Evolutionary conservation across 2,888 invertebrate species (phyloP).

Genomic region (Therioaphis trifolii): DNA sequence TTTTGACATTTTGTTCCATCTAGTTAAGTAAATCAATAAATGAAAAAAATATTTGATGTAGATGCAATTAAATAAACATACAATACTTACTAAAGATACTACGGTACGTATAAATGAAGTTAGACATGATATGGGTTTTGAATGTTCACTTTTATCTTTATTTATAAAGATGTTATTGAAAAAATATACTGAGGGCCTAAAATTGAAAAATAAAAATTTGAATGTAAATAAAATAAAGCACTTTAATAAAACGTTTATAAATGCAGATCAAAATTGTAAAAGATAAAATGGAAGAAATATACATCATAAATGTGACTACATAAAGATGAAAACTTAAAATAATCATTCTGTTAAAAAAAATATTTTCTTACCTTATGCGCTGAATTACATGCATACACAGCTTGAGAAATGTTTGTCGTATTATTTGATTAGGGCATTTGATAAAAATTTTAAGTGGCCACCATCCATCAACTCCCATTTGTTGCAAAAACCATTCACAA

Average conservation of each 20-base stretch:
- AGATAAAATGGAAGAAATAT: no score
- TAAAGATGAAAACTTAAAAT: no score
- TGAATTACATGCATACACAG: conserved; percentile 95
- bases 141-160: conserved; percentile 38
- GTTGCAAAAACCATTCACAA: conserved; percentile 91
- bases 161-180: conserved; percentile 35
- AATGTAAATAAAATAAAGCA: neutral
- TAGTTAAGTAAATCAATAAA: conserved; percentile 26
- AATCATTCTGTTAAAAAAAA: neutral
- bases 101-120: conserved; percentile 92
- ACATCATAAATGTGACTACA: no score
- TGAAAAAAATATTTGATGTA: conserved; percentile 26
- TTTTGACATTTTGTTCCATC: conserved; percentile 62
- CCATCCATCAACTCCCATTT: conserved; percentile 94
- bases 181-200: conserved; percentile 52
- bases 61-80: neutral
- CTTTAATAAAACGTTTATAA: neutral
- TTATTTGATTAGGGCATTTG: conserved; percentile 97
- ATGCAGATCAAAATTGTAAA: no score
- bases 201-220: neutral
- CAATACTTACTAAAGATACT: conserved; percentile 78
- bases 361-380: conserved; percentile 77
- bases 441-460: conserved; percentile 94
- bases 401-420: conserved; percentile 95
- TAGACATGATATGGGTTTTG: conserved; percentile 79